Conservation (phyloP, 2,888 invertebrate genomes). For the Drosophila infuscata region DNA sequence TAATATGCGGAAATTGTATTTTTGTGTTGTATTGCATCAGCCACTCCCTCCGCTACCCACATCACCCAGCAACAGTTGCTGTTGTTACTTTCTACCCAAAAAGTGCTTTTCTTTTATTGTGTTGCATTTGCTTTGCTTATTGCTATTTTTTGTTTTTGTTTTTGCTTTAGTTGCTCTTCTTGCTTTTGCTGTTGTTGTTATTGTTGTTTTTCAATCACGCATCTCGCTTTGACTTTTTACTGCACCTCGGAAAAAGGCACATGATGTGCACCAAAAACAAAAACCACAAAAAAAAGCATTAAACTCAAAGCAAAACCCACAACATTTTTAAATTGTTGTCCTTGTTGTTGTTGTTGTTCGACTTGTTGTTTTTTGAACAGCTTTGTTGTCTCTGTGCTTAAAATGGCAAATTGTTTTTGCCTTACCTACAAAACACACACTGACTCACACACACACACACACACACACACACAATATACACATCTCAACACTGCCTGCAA, state of each 20-base stretch:
- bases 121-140: conserved; percentile 44
- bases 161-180: conserved; percentile 5
- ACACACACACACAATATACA: conserved; percentile 27
- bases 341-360: conserved; percentile 45
- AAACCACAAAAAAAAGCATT: conserved; percentile 17
- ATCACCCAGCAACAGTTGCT: background rate
- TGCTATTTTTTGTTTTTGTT: conserved; percentile 16
- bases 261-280: conserved; percentile 20
- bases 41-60: background rate
- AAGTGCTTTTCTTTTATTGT: conserved; percentile 43
- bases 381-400: conserved; percentile 62
- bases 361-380: conserved; percentile 43
- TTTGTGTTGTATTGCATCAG: conserved; percentile 8
- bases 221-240: conserved; percentile 75
- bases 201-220: conserved; percentile 73
- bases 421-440: conserved; percentile 32
- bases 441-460: conserved; percentile 20
- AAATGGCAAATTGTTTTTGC: conserved; percentile 58
- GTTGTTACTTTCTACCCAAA: conserved; percentile 5
- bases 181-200: conserved; percentile 36
- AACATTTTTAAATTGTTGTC: conserved; percentile 58
- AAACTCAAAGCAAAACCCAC: conserved; percentile 63
- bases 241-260: conserved; percentile 51
- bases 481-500: conserved; percentile 69
- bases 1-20: conserved; percentile 54